These are phyloP conservation scores for Oncorhynchus masou DNA, from an alignment of 2,113 vertebrate genomes.

Conservation along the genomic window DNA sequence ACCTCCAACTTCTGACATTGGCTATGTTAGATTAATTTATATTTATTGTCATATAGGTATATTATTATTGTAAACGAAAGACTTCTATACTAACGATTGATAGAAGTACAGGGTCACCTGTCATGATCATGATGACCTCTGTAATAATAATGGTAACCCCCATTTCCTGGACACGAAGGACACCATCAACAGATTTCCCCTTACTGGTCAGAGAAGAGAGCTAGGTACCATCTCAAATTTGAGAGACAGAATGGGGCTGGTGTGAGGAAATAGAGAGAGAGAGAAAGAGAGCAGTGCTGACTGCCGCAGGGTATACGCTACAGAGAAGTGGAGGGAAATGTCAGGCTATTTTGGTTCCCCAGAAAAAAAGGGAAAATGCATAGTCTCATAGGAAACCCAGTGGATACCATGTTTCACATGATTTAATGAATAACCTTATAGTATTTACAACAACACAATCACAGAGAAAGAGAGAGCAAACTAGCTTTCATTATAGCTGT, in stretches of 20 bases:
- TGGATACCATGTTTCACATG: constrained; percentile 15
- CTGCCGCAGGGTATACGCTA: background rate
- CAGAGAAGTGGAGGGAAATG: constrained; percentile 10
- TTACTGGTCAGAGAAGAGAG: no score
- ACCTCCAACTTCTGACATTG: no score
- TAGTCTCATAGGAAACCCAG: constrained; percentile 26
- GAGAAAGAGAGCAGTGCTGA: background rate
- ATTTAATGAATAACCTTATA: constrained; percentile 30
- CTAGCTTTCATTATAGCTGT: constrained; percentile 8
- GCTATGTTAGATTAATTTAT: no score
- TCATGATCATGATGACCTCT: no score
- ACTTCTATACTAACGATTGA: no score
- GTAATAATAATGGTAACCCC: no score
- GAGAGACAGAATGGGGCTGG: background rate
- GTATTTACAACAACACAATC: constrained; percentile 25
- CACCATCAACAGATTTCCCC: no score
- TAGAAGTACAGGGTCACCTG: no score
- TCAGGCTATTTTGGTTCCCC: constrained; percentile 3
- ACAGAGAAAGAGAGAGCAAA: constrained; percentile 13
- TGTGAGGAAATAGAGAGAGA: background rate
- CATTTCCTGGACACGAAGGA: no score
- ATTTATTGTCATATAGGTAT: no score
- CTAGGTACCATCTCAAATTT: no score
- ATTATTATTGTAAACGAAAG: no score
- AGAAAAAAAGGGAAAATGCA: constrained; percentile 8